Conservation (phyloP, 2,888 invertebrate genomes). For the Linhomoeus sp. region DNA sequence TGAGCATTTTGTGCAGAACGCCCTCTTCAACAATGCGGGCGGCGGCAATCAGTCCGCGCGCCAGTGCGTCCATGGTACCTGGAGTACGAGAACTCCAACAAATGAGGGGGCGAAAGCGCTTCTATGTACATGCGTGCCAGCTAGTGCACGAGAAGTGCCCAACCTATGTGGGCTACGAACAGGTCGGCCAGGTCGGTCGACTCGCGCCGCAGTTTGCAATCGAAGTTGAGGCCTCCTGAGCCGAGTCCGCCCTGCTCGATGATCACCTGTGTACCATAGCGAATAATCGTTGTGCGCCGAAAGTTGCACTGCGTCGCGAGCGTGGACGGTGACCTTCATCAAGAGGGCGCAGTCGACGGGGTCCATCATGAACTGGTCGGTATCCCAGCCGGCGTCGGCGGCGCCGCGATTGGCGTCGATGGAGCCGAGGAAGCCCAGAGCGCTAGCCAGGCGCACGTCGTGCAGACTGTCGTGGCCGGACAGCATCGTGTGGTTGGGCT, state of each 20-base stretch:
- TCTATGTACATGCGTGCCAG: background rate
- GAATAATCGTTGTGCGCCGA: too few species aligned
- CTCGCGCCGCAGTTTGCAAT: constrained; percentile 36
- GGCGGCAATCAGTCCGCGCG: constrained; percentile 39
- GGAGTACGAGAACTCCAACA: constrained; percentile 1
- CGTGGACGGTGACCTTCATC: constrained; percentile 34
- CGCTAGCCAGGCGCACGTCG: constrained; percentile 41
- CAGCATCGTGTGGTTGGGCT: constrained; percentile 39
- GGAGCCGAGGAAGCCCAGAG: constrained; percentile 43
- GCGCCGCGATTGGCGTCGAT: constrained; percentile 37
- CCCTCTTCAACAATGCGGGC: constrained; percentile 39
- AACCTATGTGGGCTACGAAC: constrained; percentile 36
- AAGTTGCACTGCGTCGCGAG: constrained; percentile 6
- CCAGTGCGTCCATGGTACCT: constrained; percentile 40
- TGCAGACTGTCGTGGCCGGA: constrained; percentile 33
- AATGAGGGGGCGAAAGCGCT: background rate
- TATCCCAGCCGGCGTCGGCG: constrained; percentile 35
- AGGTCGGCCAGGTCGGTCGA: constrained; percentile 38
- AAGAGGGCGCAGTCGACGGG: constrained; percentile 37
- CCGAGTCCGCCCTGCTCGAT: constrained; percentile 36
- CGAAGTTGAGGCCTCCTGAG: constrained; percentile 42
- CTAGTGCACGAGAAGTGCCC: background rate
- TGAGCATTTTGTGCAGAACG: constrained; percentile 38
- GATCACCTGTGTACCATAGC: background rate
- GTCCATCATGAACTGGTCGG: constrained; percentile 38